Evolutionary conservation across 2,113 vertebrate species (phyloP).

Genomic region (Malaclemys terrapin): DNA sequence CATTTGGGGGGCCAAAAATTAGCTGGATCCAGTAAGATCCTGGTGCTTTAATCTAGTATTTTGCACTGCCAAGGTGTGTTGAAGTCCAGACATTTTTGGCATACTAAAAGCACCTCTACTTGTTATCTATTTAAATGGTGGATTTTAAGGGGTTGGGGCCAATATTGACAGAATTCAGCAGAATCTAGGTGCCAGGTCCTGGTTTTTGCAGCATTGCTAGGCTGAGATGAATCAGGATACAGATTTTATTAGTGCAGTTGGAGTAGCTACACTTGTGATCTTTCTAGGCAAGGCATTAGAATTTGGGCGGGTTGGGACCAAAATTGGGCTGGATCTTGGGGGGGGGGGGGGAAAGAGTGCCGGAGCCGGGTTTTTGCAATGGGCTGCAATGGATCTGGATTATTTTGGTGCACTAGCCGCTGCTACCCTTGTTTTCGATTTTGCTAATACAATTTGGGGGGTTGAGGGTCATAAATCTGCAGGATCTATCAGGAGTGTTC

Average conservation of each 20-base stretch:
- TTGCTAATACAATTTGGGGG: background rate
- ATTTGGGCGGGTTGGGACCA: background rate
- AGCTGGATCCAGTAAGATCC: background rate
- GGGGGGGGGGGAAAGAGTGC: background rate
- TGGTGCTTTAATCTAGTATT: background rate
- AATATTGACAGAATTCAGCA: too few relatives aligned
- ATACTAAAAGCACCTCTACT: background rate
- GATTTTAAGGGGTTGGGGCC: fast-evolving
- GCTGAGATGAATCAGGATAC: background rate
- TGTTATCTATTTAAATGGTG: background rate
- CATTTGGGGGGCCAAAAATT: background rate
- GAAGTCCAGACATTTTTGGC: background rate
- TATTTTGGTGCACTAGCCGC: background rate
- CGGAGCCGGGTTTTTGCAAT: background rate
- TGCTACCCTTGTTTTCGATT: background rate
- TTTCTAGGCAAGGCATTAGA: background rate
- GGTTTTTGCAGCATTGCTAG: background rate
- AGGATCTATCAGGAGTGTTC: background rate
- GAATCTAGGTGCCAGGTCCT: background rate
- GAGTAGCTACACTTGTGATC: background rate
- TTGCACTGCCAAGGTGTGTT: background rate
- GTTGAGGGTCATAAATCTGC: too few relatives aligned
- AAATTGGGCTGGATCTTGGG: background rate
- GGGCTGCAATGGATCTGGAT: background rate
- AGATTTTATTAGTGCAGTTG: background rate